Evolutionary conservation across 2,888 invertebrate species (phyloP), one percentile per base, ranked within the genome.

Genomic region (Ichneumon xanthorius): DNA sequence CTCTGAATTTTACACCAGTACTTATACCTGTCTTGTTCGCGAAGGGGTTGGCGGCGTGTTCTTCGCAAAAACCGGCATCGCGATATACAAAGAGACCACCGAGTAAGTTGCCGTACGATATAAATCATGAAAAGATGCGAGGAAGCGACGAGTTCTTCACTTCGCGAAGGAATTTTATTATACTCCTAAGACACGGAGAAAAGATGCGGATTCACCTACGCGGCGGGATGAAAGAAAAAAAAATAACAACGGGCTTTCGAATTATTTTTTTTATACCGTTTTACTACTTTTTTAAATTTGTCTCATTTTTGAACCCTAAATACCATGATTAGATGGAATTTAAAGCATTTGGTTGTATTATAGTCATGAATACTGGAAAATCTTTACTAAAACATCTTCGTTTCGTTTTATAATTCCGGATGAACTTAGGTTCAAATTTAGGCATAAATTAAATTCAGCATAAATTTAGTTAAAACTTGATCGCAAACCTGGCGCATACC

Each of bases 91-190:
- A 48, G 33, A 65, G 68, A 19, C 22, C 53, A 26, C 45, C 16
- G 73, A 40, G 26, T 58, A 65, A 84, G 79, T 40, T 50, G 63
- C 78, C 85, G 71, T 82, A 85, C 80, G 82, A 83, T 80, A 86
- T 86, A 86, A 86, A 86, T 86, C 80, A 78, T 86, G 86, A 86
- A 86, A 83, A 86, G 86, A 83, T 68, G 80, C 83, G 80, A 79
- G 85, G 82, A 76, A 76, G 75, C 76, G 37, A 70, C 67, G 85
- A 78, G 82, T 83, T 83, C 80, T 86, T 78, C 80, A 83, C 82
- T 83, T 37, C 50, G 55, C 80, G 82, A 83, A 80, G 77, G 77
- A 86, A 86, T 86, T 86, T 86, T 83, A 86, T 86, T 86, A 83
- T 86, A 80, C 83, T 80, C 82, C 73, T 80, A 77, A 83, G 82